phyloP scores from a whole-genome alignment of 2,888 invertebrate genomes.

The Cybosia mesomella region DNA sequence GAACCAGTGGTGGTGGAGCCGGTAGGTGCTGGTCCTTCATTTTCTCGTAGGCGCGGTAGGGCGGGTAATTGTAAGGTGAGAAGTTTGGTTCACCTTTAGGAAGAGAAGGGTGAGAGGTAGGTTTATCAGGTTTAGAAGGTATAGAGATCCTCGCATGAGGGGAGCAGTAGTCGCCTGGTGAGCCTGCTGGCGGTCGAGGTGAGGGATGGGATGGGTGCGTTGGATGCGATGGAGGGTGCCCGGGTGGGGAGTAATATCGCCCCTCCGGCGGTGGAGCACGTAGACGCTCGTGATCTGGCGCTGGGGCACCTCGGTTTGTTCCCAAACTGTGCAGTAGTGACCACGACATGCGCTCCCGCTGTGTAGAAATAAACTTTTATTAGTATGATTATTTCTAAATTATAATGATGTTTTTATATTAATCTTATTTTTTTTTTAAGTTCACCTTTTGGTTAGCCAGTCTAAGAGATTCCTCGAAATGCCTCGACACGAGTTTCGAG shows the following conservation, averaged over 20 bases:
- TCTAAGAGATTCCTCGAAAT: conserved; percentile 95
- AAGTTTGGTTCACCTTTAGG: conserved; percentile 90
- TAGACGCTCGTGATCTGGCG: conserved; percentile 61
- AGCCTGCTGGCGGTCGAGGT: conserved; percentile 59
- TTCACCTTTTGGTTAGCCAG: conserved; percentile 92
- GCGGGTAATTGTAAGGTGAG: conserved; percentile 89
- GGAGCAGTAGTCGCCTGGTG: conserved; percentile 66
- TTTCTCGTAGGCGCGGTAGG: conserved; percentile 88
- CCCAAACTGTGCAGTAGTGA: conserved; percentile 86
- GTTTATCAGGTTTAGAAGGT: conserved; percentile 74
- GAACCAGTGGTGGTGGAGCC: conserved; percentile 89
- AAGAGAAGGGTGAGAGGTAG: conserved; percentile 67
- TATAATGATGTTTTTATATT: background rate
- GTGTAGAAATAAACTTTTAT: conserved; percentile 53
- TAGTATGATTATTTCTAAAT: background rate
- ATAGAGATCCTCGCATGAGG: conserved; percentile 69
- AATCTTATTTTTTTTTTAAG: background rate
- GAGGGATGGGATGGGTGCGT: conserved; percentile 56
- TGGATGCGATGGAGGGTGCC: conserved; percentile 54
- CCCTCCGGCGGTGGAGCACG: conserved; percentile 63
- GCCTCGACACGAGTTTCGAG: conserved; percentile 93
- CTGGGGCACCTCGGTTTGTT: conserved; percentile 70
- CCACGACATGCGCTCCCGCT: conserved; percentile 87
- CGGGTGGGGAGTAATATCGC: conserved; percentile 57
- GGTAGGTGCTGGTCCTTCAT: conserved; percentile 88